Percentiles rank a stretch among this genome's conserved stretches.
These are phyloP conservation scores for Drosophila nigromelanica DNA, from an alignment of 1,140 invertebrate genomes.

Conservation along the genomic window DNA sequence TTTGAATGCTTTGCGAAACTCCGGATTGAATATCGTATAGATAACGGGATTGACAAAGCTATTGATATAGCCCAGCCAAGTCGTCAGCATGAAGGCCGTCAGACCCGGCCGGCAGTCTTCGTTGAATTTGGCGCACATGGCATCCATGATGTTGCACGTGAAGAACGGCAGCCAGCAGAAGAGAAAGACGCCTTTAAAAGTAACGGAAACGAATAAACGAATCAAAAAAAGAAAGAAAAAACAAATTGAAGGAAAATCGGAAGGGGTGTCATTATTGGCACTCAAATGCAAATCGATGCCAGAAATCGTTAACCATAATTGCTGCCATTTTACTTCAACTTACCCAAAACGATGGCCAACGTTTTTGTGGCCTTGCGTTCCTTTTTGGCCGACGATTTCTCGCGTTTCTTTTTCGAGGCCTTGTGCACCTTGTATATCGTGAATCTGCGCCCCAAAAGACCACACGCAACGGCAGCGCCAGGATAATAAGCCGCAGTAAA, in stretches of 20 bases:
- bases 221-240: background rate
- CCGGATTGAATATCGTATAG: slow-evolving; percentile 99
- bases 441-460: slow-evolving; percentile 86
- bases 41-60: slow-evolving; percentile 99
- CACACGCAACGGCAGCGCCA: slow-evolving; percentile 35
- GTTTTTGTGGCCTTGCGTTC: slow-evolving; percentile 99
- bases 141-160: slow-evolving; percentile 98
- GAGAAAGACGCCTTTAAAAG: slow-evolving; percentile 91
- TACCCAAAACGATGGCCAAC: slow-evolving; percentile 98
- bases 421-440: slow-evolving; percentile 97
- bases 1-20: slow-evolving; percentile 99
- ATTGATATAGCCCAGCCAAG: slow-evolving; percentile 99
- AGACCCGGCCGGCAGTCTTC: slow-evolving; percentile 93
- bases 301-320: background rate
- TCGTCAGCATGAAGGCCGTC: slow-evolving; percentile 96
- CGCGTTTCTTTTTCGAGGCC: slow-evolving; percentile 96
- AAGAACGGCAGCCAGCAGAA: slow-evolving; percentile 99
- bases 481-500: slow-evolving; percentile 56
- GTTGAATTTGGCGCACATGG: slow-evolving; percentile 94
- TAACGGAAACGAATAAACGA: background rate
- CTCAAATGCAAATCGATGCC: background rate
- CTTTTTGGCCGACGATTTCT: slow-evolving; percentile 96
- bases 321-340: slow-evolving; percentile 77
- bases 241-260: too few relatives aligned
- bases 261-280: background rate